phyloP scores from a whole-genome alignment of 2,113 vertebrate genomes.

The Limnothrissa miodon region DNA sequence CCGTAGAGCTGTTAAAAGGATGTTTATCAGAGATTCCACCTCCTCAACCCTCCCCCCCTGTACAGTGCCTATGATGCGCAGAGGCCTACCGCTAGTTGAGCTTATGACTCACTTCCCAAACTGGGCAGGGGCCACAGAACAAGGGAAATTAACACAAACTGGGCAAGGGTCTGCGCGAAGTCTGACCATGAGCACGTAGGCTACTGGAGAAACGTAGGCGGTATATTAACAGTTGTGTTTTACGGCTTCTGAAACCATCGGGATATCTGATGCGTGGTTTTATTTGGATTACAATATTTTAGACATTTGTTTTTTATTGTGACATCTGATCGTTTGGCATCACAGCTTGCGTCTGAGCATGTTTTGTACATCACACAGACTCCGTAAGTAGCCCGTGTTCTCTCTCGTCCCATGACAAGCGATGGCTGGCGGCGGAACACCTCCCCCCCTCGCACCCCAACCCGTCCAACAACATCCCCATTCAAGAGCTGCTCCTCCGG shows the following conservation, averaged over 20 bases:
- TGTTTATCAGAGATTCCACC: constrained; percentile 54
- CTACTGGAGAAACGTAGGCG: neutral
- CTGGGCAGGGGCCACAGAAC: constrained; percentile 53
- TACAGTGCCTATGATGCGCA: neutral
- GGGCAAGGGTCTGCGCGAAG: neutral
- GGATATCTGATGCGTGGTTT: neutral
- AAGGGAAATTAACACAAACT: constrained; percentile 9
- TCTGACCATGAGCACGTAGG: neutral
- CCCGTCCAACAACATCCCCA: constrained; percentile 72
- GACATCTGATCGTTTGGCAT: constrained; percentile 24
- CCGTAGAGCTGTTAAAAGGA: constrained; percentile 52
- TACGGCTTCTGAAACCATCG: neutral
- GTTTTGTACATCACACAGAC: constrained; percentile 66
- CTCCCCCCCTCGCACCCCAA: constrained; percentile 34
- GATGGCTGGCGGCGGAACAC: constrained; percentile 58
- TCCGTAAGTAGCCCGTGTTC: constrained; percentile 57
- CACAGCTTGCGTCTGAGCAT: constrained; percentile 21
- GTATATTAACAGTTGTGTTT: neutral
- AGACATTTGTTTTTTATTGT: constrained; percentile 7
- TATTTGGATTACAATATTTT: neutral
- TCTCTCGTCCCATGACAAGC: constrained; percentile 65
- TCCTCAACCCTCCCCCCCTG: constrained; percentile 26
- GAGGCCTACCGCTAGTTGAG: constrained; percentile 22
- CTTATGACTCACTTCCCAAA: constrained; percentile 64
- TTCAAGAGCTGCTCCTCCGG: constrained; percentile 70